Evolutionary conservation across 2,797 vertebrate species (phyloP).

Genomic region (Sebastes aleutianus): DNA sequence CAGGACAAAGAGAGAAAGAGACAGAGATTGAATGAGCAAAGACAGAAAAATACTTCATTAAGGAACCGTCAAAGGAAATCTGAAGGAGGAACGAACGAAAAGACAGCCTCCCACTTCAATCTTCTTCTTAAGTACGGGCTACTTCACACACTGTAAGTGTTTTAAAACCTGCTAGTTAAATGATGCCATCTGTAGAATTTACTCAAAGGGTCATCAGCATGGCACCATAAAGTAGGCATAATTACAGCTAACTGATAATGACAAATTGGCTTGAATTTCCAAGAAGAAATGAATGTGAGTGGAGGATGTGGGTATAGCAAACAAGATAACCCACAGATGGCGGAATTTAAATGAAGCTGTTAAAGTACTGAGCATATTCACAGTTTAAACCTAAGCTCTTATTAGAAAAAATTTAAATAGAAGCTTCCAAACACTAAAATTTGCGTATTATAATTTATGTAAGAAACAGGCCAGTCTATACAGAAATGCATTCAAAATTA

Average conservation of each 20-base stretch:
- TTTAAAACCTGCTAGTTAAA: conserved; percentile 56
- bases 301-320: conserved; percentile 28
- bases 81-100: background rate
- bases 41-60: conserved; percentile 22
- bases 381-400: conserved; percentile 23
- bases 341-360: conserved; percentile 45
- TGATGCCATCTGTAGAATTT: conserved; percentile 63
- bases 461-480: background rate
- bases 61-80: conserved; percentile 9
- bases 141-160: conserved; percentile 52
- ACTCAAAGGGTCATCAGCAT: conserved; percentile 60
- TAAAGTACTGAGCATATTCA: conserved; percentile 32
- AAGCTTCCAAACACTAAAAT: background rate
- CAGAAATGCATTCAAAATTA: background rate
- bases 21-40: background rate
- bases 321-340: conserved; percentile 62
- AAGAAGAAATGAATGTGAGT: conserved; percentile 42
- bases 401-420: background rate
- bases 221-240: conserved; percentile 50
- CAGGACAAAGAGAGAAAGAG: conserved; percentile 1
- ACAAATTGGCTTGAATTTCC: conserved; percentile 65
- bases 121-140: conserved; percentile 21
- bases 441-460: background rate
- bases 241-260: conserved; percentile 61
- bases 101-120: conserved; percentile 1